These are phyloP conservation scores for Pseudanteris insignis DNA, from an alignment of 2,888 invertebrate species.

Conservation along the genomic window DNA sequence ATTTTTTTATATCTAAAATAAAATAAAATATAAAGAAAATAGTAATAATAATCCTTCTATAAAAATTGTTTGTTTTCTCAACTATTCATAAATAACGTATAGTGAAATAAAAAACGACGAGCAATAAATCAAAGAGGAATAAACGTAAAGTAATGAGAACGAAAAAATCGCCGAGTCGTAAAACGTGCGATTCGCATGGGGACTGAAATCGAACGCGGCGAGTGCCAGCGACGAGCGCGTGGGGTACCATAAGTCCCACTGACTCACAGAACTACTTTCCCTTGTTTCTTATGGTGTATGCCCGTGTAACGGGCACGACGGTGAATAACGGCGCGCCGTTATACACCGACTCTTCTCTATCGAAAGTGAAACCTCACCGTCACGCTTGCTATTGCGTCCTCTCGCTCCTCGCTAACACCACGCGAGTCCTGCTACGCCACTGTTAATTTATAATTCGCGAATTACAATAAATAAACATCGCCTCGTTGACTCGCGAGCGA, in stretches of 20 bases:
- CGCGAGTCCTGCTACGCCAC: constrained; percentile 22
- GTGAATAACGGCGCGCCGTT: constrained; percentile 55
- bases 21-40: too few species aligned
- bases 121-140: too few species aligned
- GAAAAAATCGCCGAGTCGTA: constrained; percentile 1
- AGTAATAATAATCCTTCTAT: too few species aligned
- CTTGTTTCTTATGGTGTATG: constrained; percentile 57
- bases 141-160: too few species aligned
- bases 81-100: too few species aligned
- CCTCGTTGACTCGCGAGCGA: not conserved
- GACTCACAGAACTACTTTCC: constrained; percentile 66
- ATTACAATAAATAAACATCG: constrained; percentile 15
- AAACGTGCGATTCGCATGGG: constrained; percentile 18
- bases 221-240: constrained; percentile 25
- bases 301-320: constrained; percentile 40
- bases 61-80: too few species aligned
- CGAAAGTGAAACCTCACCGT: constrained; percentile 47
- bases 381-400: too few species aligned
- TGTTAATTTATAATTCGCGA: constrained; percentile 15
- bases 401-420: constrained; percentile 30
- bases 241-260: constrained; percentile 62
- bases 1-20: too few species aligned
- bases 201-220: constrained; percentile 18
- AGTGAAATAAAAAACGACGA: too few species aligned
- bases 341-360: constrained; percentile 52